Conservation (phyloP, 2,888 invertebrate species). For the Luffia ferchaultella region DNA sequence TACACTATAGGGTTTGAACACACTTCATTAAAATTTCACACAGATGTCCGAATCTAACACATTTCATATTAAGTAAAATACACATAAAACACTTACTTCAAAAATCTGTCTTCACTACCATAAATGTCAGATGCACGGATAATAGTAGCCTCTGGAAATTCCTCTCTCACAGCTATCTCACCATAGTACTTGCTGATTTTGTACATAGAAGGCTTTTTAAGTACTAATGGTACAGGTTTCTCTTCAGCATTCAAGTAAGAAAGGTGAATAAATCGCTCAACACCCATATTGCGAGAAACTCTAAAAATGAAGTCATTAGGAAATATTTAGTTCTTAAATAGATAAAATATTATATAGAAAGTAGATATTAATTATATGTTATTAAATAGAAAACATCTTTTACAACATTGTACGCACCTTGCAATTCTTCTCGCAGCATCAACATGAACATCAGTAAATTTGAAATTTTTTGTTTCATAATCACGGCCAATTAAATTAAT, state of each 20-base stretch:
- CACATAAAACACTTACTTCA: conserved; percentile 67
- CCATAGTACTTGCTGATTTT: conserved; percentile 83
- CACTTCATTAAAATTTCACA: no score
- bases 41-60: no score
- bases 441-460: conserved; percentile 86
- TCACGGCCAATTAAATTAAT: conserved; percentile 93
- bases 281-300: conserved; percentile 76
- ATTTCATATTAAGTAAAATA: no score
- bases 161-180: conserved; percentile 89
- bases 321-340: no score
- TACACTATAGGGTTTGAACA: no score
- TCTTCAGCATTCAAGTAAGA: conserved; percentile 85
- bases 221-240: conserved; percentile 72
- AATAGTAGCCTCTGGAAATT: conserved; percentile 95
- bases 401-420: conserved; percentile 40
- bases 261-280: conserved; percentile 91
- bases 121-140: conserved; percentile 93
- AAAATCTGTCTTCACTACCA: conserved; percentile 89
- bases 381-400: neutral
- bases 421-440: conserved; percentile 87
- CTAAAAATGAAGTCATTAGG: conserved; percentile 33
- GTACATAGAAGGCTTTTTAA: conserved; percentile 79
- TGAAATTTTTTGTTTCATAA: conserved; percentile 92
- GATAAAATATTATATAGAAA: no score
- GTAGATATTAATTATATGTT: no score